Evolutionary conservation across 2,797 vertebrate genomes (phyloP).

Genomic region (Knipowitschia caucasica): DNA sequence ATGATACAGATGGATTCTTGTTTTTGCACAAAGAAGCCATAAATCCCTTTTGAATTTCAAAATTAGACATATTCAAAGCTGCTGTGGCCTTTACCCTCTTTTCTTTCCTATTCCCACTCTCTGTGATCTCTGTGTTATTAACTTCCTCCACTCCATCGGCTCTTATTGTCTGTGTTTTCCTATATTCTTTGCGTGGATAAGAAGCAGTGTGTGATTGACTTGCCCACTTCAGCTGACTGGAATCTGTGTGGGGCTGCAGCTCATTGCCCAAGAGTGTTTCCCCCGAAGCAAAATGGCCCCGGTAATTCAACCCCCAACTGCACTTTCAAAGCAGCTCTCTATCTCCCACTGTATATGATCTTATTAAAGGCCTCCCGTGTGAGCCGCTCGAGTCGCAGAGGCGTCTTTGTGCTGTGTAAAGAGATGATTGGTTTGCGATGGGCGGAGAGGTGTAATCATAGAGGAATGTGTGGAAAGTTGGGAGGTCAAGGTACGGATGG

Average conservation of each 20-base stretch:
- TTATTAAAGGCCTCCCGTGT: constrained; percentile 21
- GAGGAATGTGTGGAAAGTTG: constrained; percentile 21
- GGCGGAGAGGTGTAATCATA: constrained; percentile 34
- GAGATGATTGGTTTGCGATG: constrained; percentile 39
- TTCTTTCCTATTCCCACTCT: background rate
- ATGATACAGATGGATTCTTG: constrained; percentile 5
- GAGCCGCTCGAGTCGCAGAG: constrained; percentile 7
- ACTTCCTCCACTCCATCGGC: constrained; percentile 6
- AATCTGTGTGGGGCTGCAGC: constrained; percentile 17
- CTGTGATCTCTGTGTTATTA: constrained; percentile 17
- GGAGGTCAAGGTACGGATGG: constrained; percentile 24
- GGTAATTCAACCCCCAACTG: constrained; percentile 27
- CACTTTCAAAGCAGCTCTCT: constrained; percentile 18
- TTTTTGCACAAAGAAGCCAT: background rate
- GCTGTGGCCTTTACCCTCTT: constrained; percentile 12
- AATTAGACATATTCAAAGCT: constrained; percentile 15
- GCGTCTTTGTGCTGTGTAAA: constrained; percentile 23
- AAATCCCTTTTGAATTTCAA: constrained; percentile 4
- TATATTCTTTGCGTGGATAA: constrained; percentile 21
- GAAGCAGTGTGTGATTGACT: constrained; percentile 28
- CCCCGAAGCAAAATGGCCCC: constrained; percentile 26
- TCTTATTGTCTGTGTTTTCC: constrained; percentile 25
- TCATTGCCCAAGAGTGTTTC: constrained; percentile 27
- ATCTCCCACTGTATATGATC: constrained; percentile 17
- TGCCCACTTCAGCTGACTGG: constrained; percentile 34